phyloP scores from a whole-genome alignment of 2,888 invertebrate species.

The Trissoscelio sp. region DNA sequence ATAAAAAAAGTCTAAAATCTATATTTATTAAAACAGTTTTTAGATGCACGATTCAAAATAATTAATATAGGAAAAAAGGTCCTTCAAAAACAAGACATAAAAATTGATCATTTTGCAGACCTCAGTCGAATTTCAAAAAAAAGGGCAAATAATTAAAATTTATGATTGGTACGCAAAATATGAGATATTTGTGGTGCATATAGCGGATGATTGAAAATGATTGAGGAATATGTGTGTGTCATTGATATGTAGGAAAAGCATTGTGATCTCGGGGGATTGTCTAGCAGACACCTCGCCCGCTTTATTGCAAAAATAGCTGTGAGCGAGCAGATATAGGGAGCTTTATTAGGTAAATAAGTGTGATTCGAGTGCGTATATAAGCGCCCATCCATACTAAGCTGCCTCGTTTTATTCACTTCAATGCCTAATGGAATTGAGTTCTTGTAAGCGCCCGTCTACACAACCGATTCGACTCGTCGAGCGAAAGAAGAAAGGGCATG shows the following conservation, averaged over 20 bases:
- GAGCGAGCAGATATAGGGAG: slow-evolving; percentile 72
- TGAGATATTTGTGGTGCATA: slow-evolving; percentile 8
- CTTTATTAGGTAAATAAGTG: slow-evolving; percentile 81
- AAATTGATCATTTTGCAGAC: too few relatives aligned
- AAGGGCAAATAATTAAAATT: too few relatives aligned
- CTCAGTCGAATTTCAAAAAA: too few relatives aligned
- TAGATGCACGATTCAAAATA: too few relatives aligned
- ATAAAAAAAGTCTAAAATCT: too few relatives aligned
- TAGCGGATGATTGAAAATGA: slow-evolving; percentile 73
- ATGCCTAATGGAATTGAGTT: slow-evolving; percentile 81
- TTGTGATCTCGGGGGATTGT: slow-evolving; percentile 79
- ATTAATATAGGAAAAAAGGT: too few relatives aligned
- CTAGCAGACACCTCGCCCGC: slow-evolving; percentile 78
- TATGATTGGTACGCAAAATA: too few relatives aligned
- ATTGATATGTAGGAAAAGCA: slow-evolving; percentile 78
- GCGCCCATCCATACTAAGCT: slow-evolving; percentile 76
- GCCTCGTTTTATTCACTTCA: slow-evolving; percentile 80
- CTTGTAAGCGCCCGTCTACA: slow-evolving; percentile 76
- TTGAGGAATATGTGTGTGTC: slow-evolving; percentile 74
- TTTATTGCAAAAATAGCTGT: slow-evolving; percentile 73
- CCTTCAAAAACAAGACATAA: too few relatives aligned
- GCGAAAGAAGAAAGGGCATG: slow-evolving; percentile 71
- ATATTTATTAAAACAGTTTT: too few relatives aligned
- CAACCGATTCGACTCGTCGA: slow-evolving; percentile 67
- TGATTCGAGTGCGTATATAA: slow-evolving; percentile 78